These are phyloP conservation scores for Eidolon helvum DNA, from an alignment of 2,113 vertebrate genomes.

Conservation along the genomic window DNA sequence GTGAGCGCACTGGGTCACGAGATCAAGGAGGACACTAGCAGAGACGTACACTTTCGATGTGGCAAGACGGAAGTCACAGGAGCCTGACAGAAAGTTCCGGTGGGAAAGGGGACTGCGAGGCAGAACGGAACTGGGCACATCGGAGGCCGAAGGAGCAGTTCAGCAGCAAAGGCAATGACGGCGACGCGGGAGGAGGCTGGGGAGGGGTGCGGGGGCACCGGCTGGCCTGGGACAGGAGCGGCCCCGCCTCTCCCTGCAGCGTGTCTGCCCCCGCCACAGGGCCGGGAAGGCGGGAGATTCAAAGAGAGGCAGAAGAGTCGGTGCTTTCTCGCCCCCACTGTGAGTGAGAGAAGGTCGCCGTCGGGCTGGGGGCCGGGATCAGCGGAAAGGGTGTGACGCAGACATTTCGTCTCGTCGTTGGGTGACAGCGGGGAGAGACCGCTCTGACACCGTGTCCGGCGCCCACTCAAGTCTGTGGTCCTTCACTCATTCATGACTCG, in stretches of 20 bases:
- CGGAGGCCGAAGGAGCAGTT: background rate
- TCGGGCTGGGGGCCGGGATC: fast-evolving
- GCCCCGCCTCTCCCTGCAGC: background rate
- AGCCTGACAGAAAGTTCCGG: background rate
- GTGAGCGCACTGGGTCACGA: background rate
- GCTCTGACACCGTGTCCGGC: background rate
- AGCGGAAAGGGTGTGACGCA: background rate
- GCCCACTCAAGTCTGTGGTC: background rate
- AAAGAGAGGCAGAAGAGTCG: background rate
- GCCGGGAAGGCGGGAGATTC: background rate
- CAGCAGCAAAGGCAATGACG: background rate
- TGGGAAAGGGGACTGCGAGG: background rate
- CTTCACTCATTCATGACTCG: background rate
- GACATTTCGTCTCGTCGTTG: fast-evolving
- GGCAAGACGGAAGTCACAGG: background rate
- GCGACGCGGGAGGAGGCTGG: background rate
- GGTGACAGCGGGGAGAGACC: background rate
- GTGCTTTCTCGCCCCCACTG: background rate
- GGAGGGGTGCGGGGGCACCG: background rate
- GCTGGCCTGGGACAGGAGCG: background rate
- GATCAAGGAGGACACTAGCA: background rate
- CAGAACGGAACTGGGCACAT: background rate
- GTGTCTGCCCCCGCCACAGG: background rate
- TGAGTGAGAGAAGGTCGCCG: background rate
- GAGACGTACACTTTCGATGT: background rate